These are phyloP conservation scores for Origma solitaria DNA, from an alignment of 2,113 vertebrate species.

Conservation along the genomic window DNA sequence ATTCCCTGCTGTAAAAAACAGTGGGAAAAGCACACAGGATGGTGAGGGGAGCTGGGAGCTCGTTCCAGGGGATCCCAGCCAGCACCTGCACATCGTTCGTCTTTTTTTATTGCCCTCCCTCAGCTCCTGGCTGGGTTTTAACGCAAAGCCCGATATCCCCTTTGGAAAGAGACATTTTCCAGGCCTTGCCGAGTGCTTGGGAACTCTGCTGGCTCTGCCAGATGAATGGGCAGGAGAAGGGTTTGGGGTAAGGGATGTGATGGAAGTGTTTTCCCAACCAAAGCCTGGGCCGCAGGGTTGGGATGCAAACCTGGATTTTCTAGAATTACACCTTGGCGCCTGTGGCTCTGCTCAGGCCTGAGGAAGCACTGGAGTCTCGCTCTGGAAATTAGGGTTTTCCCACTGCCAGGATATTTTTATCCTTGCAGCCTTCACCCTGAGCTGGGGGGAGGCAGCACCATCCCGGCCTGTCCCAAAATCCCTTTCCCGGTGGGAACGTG, in stretches of 20 bases:
- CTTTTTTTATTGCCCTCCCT: constrained; percentile 46
- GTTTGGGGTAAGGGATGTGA: background rate
- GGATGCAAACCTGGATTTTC: background rate
- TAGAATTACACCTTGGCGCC: background rate
- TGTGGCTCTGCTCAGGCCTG: accelerated
- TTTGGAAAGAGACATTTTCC: background rate
- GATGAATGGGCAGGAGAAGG: background rate
- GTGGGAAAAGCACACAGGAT: background rate
- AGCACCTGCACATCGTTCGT: constrained; percentile 52
- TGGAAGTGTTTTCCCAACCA: background rate
- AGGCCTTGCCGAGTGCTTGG: background rate
- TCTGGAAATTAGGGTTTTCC: background rate
- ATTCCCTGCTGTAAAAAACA: background rate
- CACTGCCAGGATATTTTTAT: accelerated
- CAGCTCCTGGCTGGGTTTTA: background rate
- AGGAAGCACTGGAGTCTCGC: too few relatives aligned
- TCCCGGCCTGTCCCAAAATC: background rate
- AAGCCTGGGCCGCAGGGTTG: background rate
- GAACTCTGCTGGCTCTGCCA: background rate
- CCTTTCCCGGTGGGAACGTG: accelerated
- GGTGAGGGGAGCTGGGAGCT: background rate
- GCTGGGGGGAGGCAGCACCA: background rate
- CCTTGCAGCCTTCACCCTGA: background rate
- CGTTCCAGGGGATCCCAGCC: constrained; percentile 25
- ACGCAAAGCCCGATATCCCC: background rate